Evolutionary conservation across 2,797 vertebrate genomes (phyloP), one percentile per base, ranked within the genome.

Genomic region (Crenichthys baileyi): DNA sequence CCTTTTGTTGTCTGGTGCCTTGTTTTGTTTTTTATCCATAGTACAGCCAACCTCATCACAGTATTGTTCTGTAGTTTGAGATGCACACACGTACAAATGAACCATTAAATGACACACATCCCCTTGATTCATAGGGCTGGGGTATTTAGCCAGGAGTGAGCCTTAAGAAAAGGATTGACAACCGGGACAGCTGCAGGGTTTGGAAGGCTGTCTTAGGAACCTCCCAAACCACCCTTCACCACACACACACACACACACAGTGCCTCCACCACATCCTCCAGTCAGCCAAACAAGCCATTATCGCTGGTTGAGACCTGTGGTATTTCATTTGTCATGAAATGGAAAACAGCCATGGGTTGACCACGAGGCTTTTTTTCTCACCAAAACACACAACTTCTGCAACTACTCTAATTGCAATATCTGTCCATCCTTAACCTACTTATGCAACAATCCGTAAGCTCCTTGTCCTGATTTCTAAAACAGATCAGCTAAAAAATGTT

Each of bases 311-410:
- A 87, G 79, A 91, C 91, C 90, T 87, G 87, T 93, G 94, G 94
- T 94, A 95, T 95, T 95, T 95, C 92, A 93, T 95, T 95, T 95
- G 95, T 95, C 92, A 93, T 95, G 93, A 95, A 95, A 95, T 95
- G 82, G 94, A 95, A 94, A 95, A 5, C 83, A 91, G 93, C 36
- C 83, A 89, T 71, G 76, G 73, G 91, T 91, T 87, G 78, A 92
- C 80, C 91, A 90, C 80, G 83, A 92, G 91, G 85, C 83, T 87
- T 86, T 84, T 88, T 91, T 87, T 89, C 80, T 83, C 15, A 68
- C 87, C 92, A 94, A 94, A 93, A 93, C 90, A 94, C 89, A 87
- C 83, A 51, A 72, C 84, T 71, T 56, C 80, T 81, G 77, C 48
- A 67, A 82, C 83, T 81, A 73, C 78, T 79, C 72, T 85, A 72